Conservation (phyloP, 2,888 invertebrate genomes). For the Agrochola macilenta region DNA sequence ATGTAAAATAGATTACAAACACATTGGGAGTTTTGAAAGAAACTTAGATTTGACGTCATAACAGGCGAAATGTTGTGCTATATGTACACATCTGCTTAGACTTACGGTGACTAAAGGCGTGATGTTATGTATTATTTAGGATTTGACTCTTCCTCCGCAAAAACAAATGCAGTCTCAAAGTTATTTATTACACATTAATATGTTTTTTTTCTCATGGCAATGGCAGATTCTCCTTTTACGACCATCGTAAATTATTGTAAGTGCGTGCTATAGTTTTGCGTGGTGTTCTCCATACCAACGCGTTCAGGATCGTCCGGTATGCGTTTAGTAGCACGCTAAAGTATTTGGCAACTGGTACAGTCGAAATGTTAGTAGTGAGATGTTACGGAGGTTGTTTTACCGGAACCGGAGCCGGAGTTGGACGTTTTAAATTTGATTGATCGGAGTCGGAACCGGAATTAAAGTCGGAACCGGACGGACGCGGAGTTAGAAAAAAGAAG, state of each 20-base stretch:
- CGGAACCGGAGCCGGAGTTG: too few species aligned
- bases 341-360: conserved; percentile 8
- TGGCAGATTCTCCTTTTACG: not conserved
- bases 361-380: not conserved
- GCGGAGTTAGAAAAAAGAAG: too few species aligned
- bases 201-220: not conserved
- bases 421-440: too few species aligned
- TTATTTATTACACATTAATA: too few species aligned
- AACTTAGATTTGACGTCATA: not conserved
- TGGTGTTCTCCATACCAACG: conserved; percentile 11
- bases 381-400: too few species aligned
- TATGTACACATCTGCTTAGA: not conserved
- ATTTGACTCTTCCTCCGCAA: not conserved
- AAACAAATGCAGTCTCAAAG: not conserved
- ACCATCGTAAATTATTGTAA: not conserved
- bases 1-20: not conserved
- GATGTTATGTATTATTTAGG: too few species aligned
- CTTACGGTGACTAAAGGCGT: not conserved
- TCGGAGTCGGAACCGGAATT: too few species aligned
- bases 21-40: not conserved
- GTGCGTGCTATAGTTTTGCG: not conserved
- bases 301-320: conserved; percentile 2
- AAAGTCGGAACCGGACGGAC: too few species aligned
- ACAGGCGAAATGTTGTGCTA: too few species aligned
- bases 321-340: conserved; percentile 7